Evolutionary conservation across 1,140 invertebrate species (phyloP), one percentile per base, ranked within the genome.

Genomic region (Zaprionus kolodkinae): DNA sequence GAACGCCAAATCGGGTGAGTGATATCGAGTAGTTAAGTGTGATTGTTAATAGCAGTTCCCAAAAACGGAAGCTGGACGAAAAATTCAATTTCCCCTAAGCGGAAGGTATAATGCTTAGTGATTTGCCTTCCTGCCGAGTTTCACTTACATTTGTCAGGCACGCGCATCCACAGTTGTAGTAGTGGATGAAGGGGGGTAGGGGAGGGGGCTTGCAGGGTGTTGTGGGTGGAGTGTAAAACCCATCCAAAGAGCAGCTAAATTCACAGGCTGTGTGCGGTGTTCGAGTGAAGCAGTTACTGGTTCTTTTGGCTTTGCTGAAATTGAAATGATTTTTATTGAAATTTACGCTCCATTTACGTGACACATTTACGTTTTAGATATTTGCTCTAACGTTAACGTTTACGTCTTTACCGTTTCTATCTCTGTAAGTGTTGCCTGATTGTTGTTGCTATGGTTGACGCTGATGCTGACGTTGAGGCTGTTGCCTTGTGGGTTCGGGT

Each of bases 1-100:
- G 93, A 94, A 40, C 85, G 95, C 48, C 93, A 94, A 81, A 90
- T 93, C n/a, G 94, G 94, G 95, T 96, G 74, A 94, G 94, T 93
- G 55, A n/a, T 35, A 36, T 35, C 52, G 38, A 67, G 66, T 69
- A 56, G 57, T 57, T 73, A 33, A 50, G 27, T 62, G 30, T 5
- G 33, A 68, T 77, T 77, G 70, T 68, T 73, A 74, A 77, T 69
- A 45, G 60, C 57, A 60, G 59, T 21, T 2, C 62, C 17, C 13
- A 36, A 43, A 9, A 59, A 35, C 64, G 36, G 56, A 66, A 64
- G 50, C 35, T 52, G 35, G 40, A 59, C 35, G 73, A 74, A 89
- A 89, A 89, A 89, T 89, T 89, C 86, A 89, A 89, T 89, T 89
- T 89, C 85, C 85, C 64, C 17, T 79, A 33, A 67, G 70, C 85